These are phyloP conservation scores for Aspidiotus rigidus DNA, from an alignment of 2,888 invertebrate genomes.

Conservation along the genomic window DNA sequence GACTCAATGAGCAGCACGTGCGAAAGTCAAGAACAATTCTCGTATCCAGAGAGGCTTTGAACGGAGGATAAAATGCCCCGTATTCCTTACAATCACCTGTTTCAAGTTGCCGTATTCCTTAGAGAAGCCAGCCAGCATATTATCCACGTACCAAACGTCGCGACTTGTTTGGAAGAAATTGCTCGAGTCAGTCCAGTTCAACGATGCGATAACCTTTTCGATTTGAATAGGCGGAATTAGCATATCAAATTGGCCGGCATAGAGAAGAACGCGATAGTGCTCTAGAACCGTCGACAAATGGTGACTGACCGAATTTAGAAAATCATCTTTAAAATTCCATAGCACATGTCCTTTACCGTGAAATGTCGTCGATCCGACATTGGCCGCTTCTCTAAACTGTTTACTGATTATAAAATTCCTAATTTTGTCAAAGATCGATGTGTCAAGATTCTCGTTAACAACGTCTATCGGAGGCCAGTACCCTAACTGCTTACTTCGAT, in stretches of 20 bases:
- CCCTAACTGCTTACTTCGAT: background rate
- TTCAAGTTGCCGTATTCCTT: conserved; percentile 61
- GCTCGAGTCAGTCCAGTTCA: conserved; percentile 58
- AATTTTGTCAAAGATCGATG: conserved; percentile 40
- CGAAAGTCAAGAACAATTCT: too few species aligned
- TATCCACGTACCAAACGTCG: conserved; percentile 56
- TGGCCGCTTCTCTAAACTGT: conserved; percentile 50
- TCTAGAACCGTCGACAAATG: conserved; percentile 60
- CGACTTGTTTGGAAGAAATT: conserved; percentile 58
- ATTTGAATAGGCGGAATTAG: conserved; percentile 82
- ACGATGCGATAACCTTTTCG: conserved; percentile 60
- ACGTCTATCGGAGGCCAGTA: background rate
- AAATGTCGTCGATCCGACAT: conserved; percentile 73
- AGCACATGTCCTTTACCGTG: conserved; percentile 57
- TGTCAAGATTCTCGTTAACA: conserved; percentile 40
- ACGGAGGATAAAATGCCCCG: conserved; percentile 72
- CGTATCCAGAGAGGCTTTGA: conserved; percentile 53
- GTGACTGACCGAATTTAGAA: conserved; percentile 70
- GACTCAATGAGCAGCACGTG: too few species aligned
- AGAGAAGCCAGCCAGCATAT: conserved; percentile 63
- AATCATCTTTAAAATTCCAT: conserved; percentile 58
- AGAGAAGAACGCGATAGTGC: conserved; percentile 64
- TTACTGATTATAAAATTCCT: conserved; percentile 35
- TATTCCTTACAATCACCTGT: conserved; percentile 64
- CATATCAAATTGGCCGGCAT: conserved; percentile 84